Evolutionary conservation across 2,797 vertebrate genomes (phyloP).

Genomic region (Gymnodraco acuticeps): DNA sequence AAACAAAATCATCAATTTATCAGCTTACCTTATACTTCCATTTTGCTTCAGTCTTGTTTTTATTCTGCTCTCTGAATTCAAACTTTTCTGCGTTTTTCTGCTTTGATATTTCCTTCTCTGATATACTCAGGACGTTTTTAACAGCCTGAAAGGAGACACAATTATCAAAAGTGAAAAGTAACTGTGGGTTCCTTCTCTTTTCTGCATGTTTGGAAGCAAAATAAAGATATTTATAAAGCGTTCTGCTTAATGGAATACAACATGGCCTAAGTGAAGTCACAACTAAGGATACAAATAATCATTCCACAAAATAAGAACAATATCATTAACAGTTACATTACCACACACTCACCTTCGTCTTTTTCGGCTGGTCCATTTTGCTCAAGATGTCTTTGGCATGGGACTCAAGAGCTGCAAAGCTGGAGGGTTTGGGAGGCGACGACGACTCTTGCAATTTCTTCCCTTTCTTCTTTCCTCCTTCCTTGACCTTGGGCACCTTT

Average conservation of each 20-base stretch:
- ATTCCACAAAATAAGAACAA: neutral
- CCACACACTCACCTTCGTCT: slow-evolving; percentile 87
- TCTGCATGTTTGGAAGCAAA: neutral
- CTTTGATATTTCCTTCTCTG: slow-evolving; percentile 91
- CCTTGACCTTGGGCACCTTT: slow-evolving; percentile 90
- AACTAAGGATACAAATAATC: slow-evolving; percentile 2
- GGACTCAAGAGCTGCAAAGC: slow-evolving; percentile 93
- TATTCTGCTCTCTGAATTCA: slow-evolving; percentile 95
- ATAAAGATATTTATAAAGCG: neutral
- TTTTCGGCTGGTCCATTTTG: slow-evolving; percentile 97
- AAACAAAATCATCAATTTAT: too few species aligned
- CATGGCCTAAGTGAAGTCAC: neutral
- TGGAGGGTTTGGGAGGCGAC: slow-evolving; percentile 89
- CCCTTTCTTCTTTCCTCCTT: slow-evolving; percentile 94
- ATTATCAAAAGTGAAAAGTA: neutral
- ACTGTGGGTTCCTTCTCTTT: neutral
- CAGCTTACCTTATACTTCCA: slow-evolving; percentile 98
- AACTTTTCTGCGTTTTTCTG: slow-evolving; percentile 94
- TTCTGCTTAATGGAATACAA: neutral
- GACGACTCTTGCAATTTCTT: slow-evolving; percentile 90
- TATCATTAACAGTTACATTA: neutral
- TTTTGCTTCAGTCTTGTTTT: slow-evolving; percentile 97
- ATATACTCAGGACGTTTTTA: slow-evolving; percentile 90
- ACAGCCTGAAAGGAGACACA: slow-evolving; percentile 82
- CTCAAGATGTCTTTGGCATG: slow-evolving; percentile 96